Conservation (phyloP, 1,140 invertebrate genomes). For the Akabosia matsudoensis region DNA sequence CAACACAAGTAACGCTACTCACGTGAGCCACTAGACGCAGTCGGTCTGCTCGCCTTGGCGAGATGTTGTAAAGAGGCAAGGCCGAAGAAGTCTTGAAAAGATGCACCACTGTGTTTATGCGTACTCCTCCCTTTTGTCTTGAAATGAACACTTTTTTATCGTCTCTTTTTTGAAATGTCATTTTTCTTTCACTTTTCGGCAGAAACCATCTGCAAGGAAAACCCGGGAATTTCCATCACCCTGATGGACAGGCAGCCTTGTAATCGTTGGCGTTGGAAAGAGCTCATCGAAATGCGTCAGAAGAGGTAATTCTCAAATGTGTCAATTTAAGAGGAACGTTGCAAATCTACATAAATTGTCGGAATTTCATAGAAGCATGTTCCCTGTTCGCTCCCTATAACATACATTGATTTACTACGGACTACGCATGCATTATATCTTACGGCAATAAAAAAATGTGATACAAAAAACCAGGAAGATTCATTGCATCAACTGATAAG, state of each 20-base stretch:
- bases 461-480: slow-evolving; percentile 13
- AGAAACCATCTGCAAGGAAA: slow-evolving; percentile 11
- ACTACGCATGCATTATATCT: neutral
- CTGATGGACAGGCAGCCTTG: neutral
- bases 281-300: neutral
- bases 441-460: neutral
- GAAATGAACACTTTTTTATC: neutral
- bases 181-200: slow-evolving; percentile 19
- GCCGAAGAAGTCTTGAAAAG: no score
- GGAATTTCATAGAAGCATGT: neutral
- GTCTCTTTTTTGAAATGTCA: neutral
- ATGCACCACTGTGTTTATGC: neutral
- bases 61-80: no score
- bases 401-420: neutral
- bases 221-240: neutral
- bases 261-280: neutral
- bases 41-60: no score
- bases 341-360: slow-evolving; percentile 19
- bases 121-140: slow-evolving; percentile 2
- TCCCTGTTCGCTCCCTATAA: neutral
- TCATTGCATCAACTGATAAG: neutral
- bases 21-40: no score
- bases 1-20: no score
- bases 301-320: neutral
- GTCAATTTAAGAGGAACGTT: neutral